A percentile compares a stretch with the other conserved stretches of the same genome.
Conservation (phyloP, 2,113 vertebrate genomes). For the Boulengeromyrus knoepffleri region DNA sequence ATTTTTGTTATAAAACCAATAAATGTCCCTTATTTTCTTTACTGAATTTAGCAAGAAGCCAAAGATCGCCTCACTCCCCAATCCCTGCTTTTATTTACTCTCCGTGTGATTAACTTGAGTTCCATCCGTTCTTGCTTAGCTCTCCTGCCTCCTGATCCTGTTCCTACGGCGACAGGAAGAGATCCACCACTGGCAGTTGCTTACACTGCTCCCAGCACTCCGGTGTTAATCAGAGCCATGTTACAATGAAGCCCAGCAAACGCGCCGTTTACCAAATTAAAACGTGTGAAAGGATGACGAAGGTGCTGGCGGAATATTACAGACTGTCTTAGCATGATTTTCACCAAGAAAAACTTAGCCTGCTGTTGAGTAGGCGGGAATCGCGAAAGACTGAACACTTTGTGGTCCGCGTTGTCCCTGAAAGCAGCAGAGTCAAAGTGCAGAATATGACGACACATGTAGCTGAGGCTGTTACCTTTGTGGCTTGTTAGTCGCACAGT, state of each 20-base stretch:
- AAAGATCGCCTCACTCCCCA: neutral
- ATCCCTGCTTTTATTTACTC: neutral
- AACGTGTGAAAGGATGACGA: neutral
- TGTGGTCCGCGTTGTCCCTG: neutral
- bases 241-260: constrained; percentile 15
- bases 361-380: constrained; percentile 5
- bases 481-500: neutral
- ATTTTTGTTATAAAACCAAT: neutral
- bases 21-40: neutral
- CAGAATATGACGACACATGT: neutral
- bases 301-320: constrained; percentile 19
- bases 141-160: neutral
- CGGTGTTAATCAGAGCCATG: constrained; percentile 17
- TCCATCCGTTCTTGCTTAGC: neutral
- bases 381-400: neutral
- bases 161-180: neutral
- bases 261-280: constrained; percentile 21
- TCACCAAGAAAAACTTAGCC: constrained; percentile 6
- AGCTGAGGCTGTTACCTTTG: neutral
- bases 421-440: neutral
- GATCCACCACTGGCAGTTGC: neutral
- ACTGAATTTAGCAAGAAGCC: neutral
- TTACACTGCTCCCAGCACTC: neutral
- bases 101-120: neutral
- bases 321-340: constrained; percentile 14